phyloP scores from a whole-genome alignment of 2,888 invertebrate genomes.

The Diarsia brunnea region DNA sequence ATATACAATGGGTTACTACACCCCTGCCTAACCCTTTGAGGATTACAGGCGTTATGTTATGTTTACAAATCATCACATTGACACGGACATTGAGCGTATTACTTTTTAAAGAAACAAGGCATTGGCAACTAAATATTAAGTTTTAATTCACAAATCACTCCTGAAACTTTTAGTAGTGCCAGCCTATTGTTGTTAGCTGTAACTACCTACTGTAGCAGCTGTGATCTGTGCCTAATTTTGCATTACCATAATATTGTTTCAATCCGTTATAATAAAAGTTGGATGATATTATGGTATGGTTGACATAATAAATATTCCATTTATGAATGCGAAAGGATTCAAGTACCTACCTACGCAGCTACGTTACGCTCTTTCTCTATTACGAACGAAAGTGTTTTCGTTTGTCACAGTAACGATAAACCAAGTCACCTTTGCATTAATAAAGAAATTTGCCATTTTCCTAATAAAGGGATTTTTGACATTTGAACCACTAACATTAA shows the following conservation, averaged over 20 bases:
- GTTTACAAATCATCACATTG: no score
- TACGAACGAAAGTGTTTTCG: no score
- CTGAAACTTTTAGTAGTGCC: neutral
- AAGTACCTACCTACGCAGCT: no score
- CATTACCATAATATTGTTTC: constrained; percentile 46
- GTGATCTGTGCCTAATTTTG: constrained; percentile 10
- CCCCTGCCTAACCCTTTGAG: no score
- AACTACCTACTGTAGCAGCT: neutral
- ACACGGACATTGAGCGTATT: no score
- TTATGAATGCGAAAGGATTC: constrained; percentile 24
- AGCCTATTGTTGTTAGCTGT: neutral
- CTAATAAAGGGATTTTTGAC: no score
- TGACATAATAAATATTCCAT: constrained; percentile 46
- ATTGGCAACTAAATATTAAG: neutral
- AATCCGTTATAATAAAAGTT: constrained; percentile 49
- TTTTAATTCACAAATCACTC: neutral
- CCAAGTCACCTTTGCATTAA: no score
- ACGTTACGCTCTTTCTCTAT: constrained; percentile 14
- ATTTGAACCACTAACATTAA: no score
- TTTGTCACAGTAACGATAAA: no score
- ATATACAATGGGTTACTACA: no score
- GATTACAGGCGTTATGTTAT: no score
- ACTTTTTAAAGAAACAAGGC: neutral
- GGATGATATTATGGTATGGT: constrained; percentile 20
- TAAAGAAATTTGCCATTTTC: no score